Evolutionary conservation across 2,888 invertebrate genomes (phyloP).

Genomic region (Plemyria rubiginata): DNA sequence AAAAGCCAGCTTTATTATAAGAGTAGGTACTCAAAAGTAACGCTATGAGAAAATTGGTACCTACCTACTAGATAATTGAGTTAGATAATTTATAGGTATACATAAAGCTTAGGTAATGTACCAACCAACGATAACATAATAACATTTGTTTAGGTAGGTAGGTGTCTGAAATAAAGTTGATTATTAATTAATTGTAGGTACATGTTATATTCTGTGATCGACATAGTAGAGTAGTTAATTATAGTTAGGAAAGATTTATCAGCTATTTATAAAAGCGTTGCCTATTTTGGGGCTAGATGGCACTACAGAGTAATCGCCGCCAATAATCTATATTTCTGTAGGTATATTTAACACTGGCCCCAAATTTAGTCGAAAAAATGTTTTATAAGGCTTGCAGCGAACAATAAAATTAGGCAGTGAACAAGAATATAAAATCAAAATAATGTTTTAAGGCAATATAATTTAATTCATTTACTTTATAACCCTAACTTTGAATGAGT

Average conservation of each 20-base stretch:
- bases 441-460: slow-evolving; percentile 4
- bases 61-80: background rate
- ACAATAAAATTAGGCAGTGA: background rate
- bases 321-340: background rate
- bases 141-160: too few relatives aligned
- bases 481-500: slow-evolving; percentile 1
- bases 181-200: too few relatives aligned
- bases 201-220: too few relatives aligned
- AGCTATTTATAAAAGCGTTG: background rate
- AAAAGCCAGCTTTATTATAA: slow-evolving; percentile 42
- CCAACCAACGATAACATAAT: background rate
- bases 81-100: background rate
- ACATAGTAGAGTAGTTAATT: too few relatives aligned
- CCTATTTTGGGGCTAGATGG: background rate
- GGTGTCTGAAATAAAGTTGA: too few relatives aligned
- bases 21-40: background rate
- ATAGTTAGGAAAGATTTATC: background rate
- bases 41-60: background rate
- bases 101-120: background rate
- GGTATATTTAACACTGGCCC: slow-evolving; percentile 1
- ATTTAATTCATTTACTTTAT: slow-evolving; percentile 1
- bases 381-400: background rate
- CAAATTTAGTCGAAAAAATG: background rate
- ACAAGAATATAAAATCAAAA: background rate
- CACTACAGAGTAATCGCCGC: background rate